These are phyloP conservation scores for Cantharis rustica DNA, from an alignment of 2,888 invertebrate genomes.

Conservation along the genomic window DNA sequence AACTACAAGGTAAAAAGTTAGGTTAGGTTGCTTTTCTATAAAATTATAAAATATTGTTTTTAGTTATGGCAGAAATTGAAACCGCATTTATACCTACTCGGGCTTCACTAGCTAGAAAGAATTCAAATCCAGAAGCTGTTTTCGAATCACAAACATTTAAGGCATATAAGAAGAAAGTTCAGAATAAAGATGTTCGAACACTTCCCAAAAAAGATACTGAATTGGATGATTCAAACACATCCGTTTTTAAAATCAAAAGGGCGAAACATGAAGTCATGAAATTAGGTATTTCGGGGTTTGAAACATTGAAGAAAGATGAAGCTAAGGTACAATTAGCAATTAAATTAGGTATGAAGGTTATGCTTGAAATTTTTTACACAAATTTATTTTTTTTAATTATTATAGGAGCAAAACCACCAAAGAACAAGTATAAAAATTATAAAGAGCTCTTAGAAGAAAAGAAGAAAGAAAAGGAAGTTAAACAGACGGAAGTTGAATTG, in stretches of 20 bases:
- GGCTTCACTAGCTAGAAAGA: slow-evolving; percentile 59
- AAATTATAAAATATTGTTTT: neutral
- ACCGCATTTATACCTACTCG: slow-evolving; percentile 55
- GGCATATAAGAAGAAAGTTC: slow-evolving; percentile 60
- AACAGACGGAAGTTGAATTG: slow-evolving; percentile 58
- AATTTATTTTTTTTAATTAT: slow-evolving; percentile 9
- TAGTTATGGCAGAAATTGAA: slow-evolving; percentile 6
- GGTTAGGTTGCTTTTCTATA: neutral
- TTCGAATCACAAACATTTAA: slow-evolving; percentile 60
- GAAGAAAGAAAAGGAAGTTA: slow-evolving; percentile 60
- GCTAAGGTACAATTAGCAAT: slow-evolving; percentile 80
- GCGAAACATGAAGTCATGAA: slow-evolving; percentile 82
- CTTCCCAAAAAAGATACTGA: slow-evolving; percentile 30
- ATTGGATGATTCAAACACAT: slow-evolving; percentile 55
- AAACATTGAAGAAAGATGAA: slow-evolving; percentile 70
- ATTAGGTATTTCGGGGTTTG: slow-evolving; percentile 80
- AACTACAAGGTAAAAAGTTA: neutral
- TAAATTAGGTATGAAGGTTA: slow-evolving; percentile 68
- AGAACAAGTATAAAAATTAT: slow-evolving; percentile 72
- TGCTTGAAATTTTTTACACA: neutral
- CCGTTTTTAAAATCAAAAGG: slow-evolving; percentile 66
- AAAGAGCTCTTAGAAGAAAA: slow-evolving; percentile 70
- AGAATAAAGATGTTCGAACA: slow-evolving; percentile 34
- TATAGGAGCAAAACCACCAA: slow-evolving; percentile 78
- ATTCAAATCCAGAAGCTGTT: slow-evolving; percentile 50